phyloP scores from a whole-genome alignment of 1,140 invertebrate genomes.

The Eumeta japonica region DNA sequence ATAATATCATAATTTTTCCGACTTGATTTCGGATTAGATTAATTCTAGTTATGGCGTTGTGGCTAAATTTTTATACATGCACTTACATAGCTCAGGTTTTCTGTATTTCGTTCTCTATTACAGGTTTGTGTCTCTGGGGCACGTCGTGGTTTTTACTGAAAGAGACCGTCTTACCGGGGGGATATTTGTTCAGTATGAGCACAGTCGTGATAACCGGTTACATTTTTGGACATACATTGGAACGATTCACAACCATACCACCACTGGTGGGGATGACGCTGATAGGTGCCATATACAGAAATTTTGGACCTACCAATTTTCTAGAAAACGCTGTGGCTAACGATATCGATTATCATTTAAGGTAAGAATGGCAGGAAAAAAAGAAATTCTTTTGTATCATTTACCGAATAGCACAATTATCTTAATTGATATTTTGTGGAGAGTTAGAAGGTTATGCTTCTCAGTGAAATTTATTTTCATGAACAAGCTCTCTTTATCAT shows the following conservation, averaged over 20 bases:
- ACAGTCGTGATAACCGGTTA: constrained; percentile 70
- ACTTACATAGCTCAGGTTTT: too few relatives aligned
- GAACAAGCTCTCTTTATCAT: too few relatives aligned
- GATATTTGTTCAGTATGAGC: constrained; percentile 74
- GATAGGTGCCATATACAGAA: constrained; percentile 74
- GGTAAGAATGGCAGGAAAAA: constrained; percentile 16
- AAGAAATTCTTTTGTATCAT: not conserved
- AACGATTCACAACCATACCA: constrained; percentile 70
- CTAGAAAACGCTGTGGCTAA: constrained; percentile 62
- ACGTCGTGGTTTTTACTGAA: constrained; percentile 71
- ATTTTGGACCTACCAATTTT: constrained; percentile 66
- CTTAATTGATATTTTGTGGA: too few relatives aligned
- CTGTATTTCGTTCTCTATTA: too few relatives aligned
- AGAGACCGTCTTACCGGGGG: constrained; percentile 68
- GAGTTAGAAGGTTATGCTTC: too few relatives aligned
- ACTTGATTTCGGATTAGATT: too few relatives aligned
- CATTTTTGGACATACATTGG: constrained; percentile 74
- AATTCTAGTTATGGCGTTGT: too few relatives aligned
- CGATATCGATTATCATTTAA: constrained; percentile 61
- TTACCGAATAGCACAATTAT: too few relatives aligned
- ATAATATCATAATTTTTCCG: too few relatives aligned
- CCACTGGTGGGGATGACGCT: constrained; percentile 83
- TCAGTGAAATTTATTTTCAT: too few relatives aligned
- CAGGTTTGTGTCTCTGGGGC: constrained; percentile 70
- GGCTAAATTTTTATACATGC: too few relatives aligned